Percentiles rank a stretch among this genome's conserved stretches.
Conservation (phyloP, 2,113 vertebrate species). For the Nothoprocta perdicaria region DNA sequence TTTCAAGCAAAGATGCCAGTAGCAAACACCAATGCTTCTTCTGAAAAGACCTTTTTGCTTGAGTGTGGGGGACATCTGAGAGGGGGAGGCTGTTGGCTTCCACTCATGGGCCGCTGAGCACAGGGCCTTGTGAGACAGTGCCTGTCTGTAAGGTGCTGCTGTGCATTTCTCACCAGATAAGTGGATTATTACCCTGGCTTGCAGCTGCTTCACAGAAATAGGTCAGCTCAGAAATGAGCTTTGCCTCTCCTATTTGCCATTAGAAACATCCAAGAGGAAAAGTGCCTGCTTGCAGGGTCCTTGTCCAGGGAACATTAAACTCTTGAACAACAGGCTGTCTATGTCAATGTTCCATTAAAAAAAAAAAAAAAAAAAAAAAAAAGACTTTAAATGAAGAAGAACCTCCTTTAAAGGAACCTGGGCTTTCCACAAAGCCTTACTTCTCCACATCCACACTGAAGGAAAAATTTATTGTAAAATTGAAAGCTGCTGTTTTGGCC, state of each 20-base stretch:
- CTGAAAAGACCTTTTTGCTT: background rate
- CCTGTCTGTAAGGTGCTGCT: constrained; percentile 18
- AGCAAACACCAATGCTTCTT: background rate
- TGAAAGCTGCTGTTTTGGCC: background rate
- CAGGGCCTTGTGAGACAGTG: background rate
- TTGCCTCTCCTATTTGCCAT: background rate
- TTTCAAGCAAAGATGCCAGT: background rate
- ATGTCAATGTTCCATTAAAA: background rate
- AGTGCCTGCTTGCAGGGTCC: background rate
- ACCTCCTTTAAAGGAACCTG: background rate
- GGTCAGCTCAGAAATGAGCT: constrained; percentile 40
- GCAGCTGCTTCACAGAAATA: constrained; percentile 63
- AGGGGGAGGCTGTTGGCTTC: background rate
- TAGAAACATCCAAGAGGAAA: constrained; percentile 41
- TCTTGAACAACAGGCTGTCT: background rate
- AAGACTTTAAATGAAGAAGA: background rate
- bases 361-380: background rate
- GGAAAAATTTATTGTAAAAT: background rate
- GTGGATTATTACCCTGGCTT: constrained; percentile 26
- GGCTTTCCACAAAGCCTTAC: background rate
- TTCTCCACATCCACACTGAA: background rate
- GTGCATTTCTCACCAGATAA: constrained; percentile 49
- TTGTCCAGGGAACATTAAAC: background rate
- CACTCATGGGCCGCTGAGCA: background rate
- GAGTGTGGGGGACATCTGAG: accelerated